Conservation (phyloP, 2,888 invertebrate genomes). For the Lysandra bellargus region DNA sequence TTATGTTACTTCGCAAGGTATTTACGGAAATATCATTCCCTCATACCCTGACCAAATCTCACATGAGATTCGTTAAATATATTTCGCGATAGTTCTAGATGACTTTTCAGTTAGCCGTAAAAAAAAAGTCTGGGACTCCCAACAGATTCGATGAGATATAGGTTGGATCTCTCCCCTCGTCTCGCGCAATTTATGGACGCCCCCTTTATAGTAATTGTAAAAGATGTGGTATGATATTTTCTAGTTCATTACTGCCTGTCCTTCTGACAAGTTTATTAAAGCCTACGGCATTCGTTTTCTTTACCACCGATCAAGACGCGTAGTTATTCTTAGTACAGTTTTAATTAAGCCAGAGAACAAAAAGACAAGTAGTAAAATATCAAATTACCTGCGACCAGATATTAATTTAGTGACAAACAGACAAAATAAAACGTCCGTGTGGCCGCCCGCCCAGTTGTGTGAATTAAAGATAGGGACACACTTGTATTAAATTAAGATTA, state of each 20-base stretch:
- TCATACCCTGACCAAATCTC: no score
- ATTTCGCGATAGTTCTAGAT: no score
- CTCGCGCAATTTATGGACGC: neutral
- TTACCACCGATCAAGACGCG: neutral
- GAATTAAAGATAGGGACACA: conserved; percentile 3
- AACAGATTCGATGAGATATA: neutral
- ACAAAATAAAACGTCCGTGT: conserved; percentile 41
- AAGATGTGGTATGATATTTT: neutral
- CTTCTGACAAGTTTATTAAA: conserved; percentile 1
- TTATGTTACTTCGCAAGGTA: no score
- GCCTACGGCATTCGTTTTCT: neutral
- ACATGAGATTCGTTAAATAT: no score
- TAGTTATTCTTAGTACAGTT: neutral
- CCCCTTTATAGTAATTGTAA: neutral
- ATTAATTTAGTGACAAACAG: conserved; percentile 29
- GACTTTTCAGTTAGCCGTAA: no score
- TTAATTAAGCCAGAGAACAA: neutral
- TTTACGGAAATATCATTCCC: no score
- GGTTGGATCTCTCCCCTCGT: neutral
- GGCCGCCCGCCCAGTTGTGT: conserved; percentile 42
- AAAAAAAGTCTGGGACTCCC: neutral
- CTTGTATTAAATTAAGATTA: neutral
- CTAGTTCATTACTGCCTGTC: neutral
- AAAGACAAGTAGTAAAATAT: conserved; percentile 33
- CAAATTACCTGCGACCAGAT: conserved; percentile 26